phyloP scores from a whole-genome alignment of 2,113 vertebrate species.

The Lucifuga dentata region DNA sequence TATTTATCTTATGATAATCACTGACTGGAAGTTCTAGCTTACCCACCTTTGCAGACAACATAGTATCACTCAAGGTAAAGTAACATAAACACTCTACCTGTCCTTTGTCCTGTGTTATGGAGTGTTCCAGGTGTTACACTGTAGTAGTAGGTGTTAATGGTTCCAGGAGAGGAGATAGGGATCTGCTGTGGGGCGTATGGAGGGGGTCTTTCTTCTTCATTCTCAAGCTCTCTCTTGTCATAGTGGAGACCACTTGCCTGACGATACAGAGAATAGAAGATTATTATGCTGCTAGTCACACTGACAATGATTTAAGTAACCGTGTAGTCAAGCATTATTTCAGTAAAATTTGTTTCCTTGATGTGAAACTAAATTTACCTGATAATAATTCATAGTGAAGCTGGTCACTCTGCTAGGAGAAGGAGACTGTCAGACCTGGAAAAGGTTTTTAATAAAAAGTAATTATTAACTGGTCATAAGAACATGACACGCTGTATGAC shows the following conservation, averaged over 20 bases:
- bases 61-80: neutral
- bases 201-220: constrained; percentile 48
- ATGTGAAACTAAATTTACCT: constrained; percentile 27
- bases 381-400: constrained; percentile 44
- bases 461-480: neutral
- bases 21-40: neutral
- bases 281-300: neutral
- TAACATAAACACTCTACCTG: constrained; percentile 37
- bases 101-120: neutral
- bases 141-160: constrained; percentile 67
- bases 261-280: neutral
- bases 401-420: neutral
- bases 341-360: neutral
- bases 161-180: neutral
- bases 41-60: neutral
- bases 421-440: constrained; percentile 4
- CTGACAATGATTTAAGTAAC: neutral
- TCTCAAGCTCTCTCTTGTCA: constrained; percentile 69
- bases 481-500: neutral
- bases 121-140: constrained; percentile 12
- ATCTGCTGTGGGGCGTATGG: neutral
- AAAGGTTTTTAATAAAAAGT: neutral
- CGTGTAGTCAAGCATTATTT: neutral
- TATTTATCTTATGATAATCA: neutral
- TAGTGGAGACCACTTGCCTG: constrained; percentile 48